Base-by-base conservation (phyloP, 1,140 invertebrate species). In the Caenorhabditis remanei region DNA sequence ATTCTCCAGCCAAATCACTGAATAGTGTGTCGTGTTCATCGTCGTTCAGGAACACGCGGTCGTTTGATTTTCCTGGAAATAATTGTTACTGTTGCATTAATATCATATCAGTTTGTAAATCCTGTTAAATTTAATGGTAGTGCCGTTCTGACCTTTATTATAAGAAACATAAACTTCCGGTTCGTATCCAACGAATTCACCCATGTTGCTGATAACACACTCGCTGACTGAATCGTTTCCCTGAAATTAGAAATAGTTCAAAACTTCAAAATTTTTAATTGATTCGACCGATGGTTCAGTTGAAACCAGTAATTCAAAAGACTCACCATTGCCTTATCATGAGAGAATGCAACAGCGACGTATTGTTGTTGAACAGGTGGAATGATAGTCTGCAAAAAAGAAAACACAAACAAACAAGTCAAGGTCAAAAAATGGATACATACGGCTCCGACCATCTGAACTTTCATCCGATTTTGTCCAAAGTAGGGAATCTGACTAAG, bases 291-390 rank as follows among this genome's bases (percentile, higher is more conserved):
- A 87, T n/a, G n/a, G n/a, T n/a, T 48, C n/a, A n/a, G 40, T 41
- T 14, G 43, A 7, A 84, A 53, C 9, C 5, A 53, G 13, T 11
- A 3, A 14, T 53, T 8, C 11, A 53, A 11, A 53, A 53, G 5
- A 89, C 84, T 16, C 14, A 90, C 90, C 90, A 90, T 90, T 19
- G 67, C 16, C 13, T 19, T 46, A 84, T 90, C 90, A 19, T 90
- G 84, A 63, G 86, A 88, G 79, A 90, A 90, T 16, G 90, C 90
- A 41, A 91, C 67, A 13, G 90, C 90, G 19, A 90, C 89, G 50
- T 90, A 90, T 82, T 90, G 90, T 19, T 89, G 85, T 48, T 87
- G 89, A 48, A 90, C 87, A 46, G 89, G 58, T 71, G 90, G 90
- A 40, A 90, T 46, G 40, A 91, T 75, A 19, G 63, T 79, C 71